Evolutionary conservation across 2,113 vertebrate species (phyloP).

Genomic region (Gavia stellata): DNA sequence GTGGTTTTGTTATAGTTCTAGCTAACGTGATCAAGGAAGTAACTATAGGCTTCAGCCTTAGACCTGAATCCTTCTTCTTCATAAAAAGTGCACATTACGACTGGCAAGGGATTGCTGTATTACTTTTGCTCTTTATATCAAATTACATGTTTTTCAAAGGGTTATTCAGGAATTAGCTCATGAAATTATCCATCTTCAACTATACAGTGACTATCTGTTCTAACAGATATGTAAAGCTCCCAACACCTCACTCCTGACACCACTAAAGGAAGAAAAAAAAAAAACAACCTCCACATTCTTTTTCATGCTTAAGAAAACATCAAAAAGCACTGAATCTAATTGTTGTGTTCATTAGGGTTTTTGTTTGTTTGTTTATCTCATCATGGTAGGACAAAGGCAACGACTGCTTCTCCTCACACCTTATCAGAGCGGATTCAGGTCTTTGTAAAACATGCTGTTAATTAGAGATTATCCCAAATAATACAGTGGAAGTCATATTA

Average conservation of each 20-base stretch:
- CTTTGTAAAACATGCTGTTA: background rate
- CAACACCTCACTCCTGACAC: background rate
- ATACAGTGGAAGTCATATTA: background rate
- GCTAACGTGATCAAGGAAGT: background rate
- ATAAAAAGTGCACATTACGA: background rate
- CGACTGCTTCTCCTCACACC: background rate
- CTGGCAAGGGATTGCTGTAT: background rate
- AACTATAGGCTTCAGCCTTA: background rate
- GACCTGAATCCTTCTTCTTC: background rate
- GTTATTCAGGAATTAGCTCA: background rate
- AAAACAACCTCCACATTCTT: fast-evolving
- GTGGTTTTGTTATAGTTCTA: background rate
- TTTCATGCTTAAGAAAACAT: background rate
- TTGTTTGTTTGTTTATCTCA: background rate
- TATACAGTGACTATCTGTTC: background rate
- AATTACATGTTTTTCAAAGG: background rate
- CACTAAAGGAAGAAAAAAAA: background rate
- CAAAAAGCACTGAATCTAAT: background rate
- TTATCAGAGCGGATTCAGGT: background rate
- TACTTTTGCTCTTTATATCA: background rate
- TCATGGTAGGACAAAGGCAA: background rate
- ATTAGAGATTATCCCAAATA: background rate
- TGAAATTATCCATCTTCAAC: background rate
- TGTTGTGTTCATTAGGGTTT: background rate
- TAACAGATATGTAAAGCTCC: background rate